Percentiles rank a stretch among this genome's conserved stretches.
Evolutionary conservation across 2,113 vertebrate genomes (phyloP).

Genomic region (Platichthys stellatus): DNA sequence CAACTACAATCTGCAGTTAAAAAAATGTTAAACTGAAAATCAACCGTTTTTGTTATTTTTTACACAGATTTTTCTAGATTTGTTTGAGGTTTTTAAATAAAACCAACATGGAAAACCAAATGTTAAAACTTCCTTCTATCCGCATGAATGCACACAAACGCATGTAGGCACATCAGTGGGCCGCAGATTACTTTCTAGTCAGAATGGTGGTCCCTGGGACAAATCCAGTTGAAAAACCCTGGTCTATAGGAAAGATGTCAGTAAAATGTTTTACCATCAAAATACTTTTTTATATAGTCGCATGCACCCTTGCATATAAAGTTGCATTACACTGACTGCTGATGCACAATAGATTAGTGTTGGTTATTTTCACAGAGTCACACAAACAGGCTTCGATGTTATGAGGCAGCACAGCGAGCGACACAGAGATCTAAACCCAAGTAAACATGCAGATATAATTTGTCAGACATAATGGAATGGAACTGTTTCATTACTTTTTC

Average conservation of each 20-base stretch:
- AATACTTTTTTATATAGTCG: not conserved
- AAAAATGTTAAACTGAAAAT: too few relatives aligned
- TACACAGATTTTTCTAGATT: too few relatives aligned
- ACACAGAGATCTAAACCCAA: not conserved
- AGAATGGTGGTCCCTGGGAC: too few relatives aligned
- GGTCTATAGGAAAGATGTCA: not conserved
- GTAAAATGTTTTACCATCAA: not conserved
- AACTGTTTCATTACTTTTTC: conserved; percentile 5
- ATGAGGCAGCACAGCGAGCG: not conserved
- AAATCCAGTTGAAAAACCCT: too few relatives aligned
- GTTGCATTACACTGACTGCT: not conserved
- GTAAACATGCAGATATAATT: conserved; percentile 23
- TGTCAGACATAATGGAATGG: conserved; percentile 33
- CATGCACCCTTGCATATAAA: not conserved
- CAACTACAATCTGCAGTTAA: too few relatives aligned
- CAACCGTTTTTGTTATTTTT: too few relatives aligned
- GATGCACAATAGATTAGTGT: not conserved
- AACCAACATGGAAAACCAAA: too few relatives aligned
- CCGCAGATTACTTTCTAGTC: too few relatives aligned
- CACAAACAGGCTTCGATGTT: not conserved
- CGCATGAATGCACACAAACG: too few relatives aligned
- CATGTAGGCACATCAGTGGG: too few relatives aligned
- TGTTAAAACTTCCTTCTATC: too few relatives aligned
- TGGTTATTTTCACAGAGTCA: not conserved
- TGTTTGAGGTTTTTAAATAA: too few relatives aligned